phyloP scores from a whole-genome alignment of 2,113 vertebrate genomes.

The Carollia perspicillata region DNA sequence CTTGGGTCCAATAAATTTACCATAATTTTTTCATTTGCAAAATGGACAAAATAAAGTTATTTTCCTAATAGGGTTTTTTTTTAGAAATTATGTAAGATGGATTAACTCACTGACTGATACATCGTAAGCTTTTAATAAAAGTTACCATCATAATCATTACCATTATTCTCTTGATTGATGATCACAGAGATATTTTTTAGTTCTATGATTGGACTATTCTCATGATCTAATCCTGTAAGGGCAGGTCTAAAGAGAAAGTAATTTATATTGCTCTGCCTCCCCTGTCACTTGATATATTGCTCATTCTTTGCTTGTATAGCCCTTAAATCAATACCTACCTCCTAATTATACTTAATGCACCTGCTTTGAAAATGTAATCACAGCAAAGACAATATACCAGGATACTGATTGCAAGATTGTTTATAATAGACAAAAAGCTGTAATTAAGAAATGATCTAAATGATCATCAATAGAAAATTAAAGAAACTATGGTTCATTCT shows the following conservation, averaged over 20 bases:
- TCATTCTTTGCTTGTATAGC: neutral
- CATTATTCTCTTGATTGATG: neutral
- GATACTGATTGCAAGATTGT: neutral
- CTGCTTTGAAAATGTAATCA: constrained; percentile 20
- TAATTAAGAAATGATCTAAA: neutral
- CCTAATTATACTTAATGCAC: neutral
- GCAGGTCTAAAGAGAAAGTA: neutral
- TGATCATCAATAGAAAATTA: neutral
- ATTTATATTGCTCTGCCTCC: neutral
- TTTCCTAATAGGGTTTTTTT: neutral
- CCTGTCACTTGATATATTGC: neutral
- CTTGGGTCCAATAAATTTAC: neutral
- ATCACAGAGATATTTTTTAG: neutral
- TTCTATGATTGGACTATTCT: neutral
- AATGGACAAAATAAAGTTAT: neutral
- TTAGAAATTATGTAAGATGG: neutral
- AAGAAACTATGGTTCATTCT: neutral
- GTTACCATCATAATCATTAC: neutral
- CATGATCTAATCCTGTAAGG: neutral
- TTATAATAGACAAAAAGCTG: neutral
- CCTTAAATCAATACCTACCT: neutral
- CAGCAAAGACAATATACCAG: neutral
- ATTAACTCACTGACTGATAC: neutral
- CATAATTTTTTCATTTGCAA: neutral
- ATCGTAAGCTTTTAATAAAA: constrained; percentile 28